Base-by-base conservation (phyloP, 64 coral and sea anemone species). In the Hydrozoanthus tunicans region DNA sequence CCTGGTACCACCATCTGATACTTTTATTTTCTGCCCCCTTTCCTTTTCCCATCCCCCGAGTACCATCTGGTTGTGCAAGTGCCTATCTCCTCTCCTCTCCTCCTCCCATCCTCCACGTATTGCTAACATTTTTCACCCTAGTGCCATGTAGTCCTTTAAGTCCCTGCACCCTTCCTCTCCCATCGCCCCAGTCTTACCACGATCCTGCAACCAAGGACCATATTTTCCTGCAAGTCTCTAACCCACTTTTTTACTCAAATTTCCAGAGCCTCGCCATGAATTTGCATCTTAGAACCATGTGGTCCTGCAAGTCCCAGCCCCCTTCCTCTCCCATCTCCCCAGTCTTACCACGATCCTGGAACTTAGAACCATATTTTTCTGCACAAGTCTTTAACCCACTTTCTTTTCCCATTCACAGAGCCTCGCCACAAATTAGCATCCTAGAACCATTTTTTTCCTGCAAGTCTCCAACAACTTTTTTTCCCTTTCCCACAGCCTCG, bases 321-420 rank as follows among this genome's bases (percentile, higher is more conserved):
- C 65, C 3, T 68, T 4, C 65, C 65, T n/a, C 24, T 5, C 9
- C 70, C 24, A 23, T 24, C 1, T 8, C 17, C 17, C 26, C 68
- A 71, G 71, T 74, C 15, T 58, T 83, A 93, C 94, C 91, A 90
- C 92, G 85, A 62, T 92, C 94, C 73, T 80, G 55, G 1, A 95
- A 77, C 4, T 91, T 80, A 14, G 62, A 24, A 1, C 94, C 94
- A 43, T 43, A 43, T 43, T 43, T 43, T 43, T 43, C 2, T 43
- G 32, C 32, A 20, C 20, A 43, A 43, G 2, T 43, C 32, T 43
- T 2, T 2, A 43, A 43, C 32, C 32, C 32, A 43, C 32, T 43
- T 43, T 43, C 32, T 43, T 43, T 43, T 43, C 32, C 32, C 32
- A 43, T 43, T 20, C 20, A 20, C 20, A 20, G 20, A 20, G 20